A percentile compares a stretch with the other conserved stretches of the same genome.
phyloP scores from a whole-genome alignment of 2,888 invertebrate species.

The Athetis lepigone region DNA sequence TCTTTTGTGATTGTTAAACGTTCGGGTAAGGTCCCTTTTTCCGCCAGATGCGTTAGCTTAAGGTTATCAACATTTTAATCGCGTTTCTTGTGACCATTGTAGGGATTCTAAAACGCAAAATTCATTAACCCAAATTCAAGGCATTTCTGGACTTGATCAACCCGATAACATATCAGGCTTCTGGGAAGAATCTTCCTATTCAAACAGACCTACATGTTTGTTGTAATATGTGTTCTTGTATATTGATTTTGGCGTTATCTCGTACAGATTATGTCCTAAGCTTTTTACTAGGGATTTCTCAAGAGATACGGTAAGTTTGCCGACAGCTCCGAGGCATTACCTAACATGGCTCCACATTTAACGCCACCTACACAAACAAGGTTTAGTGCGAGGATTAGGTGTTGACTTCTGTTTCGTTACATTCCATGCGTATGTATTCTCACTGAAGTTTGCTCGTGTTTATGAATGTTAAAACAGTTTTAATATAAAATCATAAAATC shows the following conservation, averaged over 20 bases:
- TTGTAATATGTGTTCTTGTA: constrained; percentile 22
- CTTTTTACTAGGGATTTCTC: constrained; percentile 61
- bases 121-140: background rate
- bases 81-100: background rate
- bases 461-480: constrained; percentile 1
- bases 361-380: constrained; percentile 46
- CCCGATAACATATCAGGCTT: constrained; percentile 10
- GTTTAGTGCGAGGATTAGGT: constrained; percentile 40
- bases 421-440: background rate
- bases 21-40: background rate
- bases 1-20: constrained; percentile 23
- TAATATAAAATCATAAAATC: background rate
- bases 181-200: constrained; percentile 15
- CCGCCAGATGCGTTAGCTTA: constrained; percentile 8
- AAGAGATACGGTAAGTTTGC: constrained; percentile 52
- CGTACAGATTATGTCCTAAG: constrained; percentile 53
- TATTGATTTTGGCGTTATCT: constrained; percentile 54
- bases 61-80: background rate
- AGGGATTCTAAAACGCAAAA: background rate
- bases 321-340: constrained; percentile 45
- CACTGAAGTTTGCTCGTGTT: background rate
- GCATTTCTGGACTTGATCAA: background rate
- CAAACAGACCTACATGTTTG: constrained; percentile 13
- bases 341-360: constrained; percentile 34
- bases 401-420: constrained; percentile 35